A percentile compares a stretch with the other conserved stretches of the same genome.
These are phyloP conservation scores for Steinernema khuongi DNA, from an alignment of 1,140 invertebrate species.

Conservation along the genomic window DNA sequence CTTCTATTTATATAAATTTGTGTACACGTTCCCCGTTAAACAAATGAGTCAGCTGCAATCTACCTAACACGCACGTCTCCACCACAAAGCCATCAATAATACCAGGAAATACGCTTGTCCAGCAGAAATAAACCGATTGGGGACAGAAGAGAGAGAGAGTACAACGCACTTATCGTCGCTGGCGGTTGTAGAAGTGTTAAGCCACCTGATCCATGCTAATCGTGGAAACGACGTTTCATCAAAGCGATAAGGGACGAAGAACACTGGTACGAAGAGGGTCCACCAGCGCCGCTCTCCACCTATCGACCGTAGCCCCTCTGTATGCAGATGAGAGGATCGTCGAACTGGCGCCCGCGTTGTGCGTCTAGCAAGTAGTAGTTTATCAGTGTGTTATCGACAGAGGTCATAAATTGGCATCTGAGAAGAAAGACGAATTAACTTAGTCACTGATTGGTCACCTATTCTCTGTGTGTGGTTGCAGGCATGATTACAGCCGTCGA, in stretches of 20 bases:
- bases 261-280: neutral
- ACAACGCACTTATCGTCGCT: neutral
- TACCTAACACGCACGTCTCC: too few relatives aligned
- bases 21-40: too few relatives aligned
- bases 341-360: neutral
- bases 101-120: too few relatives aligned
- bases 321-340: neutral
- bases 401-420: conserved; percentile 10
- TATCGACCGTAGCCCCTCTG: neutral
- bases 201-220: conserved; percentile 6
- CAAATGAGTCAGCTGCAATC: too few relatives aligned
- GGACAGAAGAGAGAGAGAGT: neutral
- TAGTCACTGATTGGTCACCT: neutral
- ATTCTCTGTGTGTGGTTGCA: conserved; percentile 9
- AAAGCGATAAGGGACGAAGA: neutral
- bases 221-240: neutral
- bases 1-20: too few relatives aligned
- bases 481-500: neutral
- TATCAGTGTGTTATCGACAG: conserved; percentile 1
- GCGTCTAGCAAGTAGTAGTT: neutral
- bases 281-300: neutral
- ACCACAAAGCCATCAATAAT: too few relatives aligned
- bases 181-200: neutral
- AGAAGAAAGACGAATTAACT: neutral
- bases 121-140: too few relatives aligned